A percentile compares a stretch with the other conserved stretches of the same genome.
phyloP scores from a whole-genome alignment of 2,113 vertebrate genomes.

The Nothoprocta perdicaria region DNA sequence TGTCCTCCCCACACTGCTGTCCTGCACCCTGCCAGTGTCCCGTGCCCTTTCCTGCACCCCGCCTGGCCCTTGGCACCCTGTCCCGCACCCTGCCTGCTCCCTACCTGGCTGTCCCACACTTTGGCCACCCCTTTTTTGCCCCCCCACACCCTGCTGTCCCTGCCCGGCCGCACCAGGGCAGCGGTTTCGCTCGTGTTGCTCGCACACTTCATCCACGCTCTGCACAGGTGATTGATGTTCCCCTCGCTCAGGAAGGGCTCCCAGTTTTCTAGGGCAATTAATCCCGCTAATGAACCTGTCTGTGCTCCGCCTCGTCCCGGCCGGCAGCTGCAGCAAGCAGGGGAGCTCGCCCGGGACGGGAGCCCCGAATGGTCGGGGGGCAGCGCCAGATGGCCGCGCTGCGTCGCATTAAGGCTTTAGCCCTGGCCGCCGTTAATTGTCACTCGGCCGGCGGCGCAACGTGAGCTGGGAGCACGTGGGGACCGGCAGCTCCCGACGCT shows the following conservation, averaged over 20 bases:
- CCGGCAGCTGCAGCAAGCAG: too few relatives aligned
- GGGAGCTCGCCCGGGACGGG: too few relatives aligned
- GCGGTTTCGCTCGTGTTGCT: too few relatives aligned
- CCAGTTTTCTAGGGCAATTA: too few relatives aligned
- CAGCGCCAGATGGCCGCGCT: background rate
- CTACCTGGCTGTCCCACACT: background rate
- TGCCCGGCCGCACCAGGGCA: too few relatives aligned
- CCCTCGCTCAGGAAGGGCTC: rapidly evolving
- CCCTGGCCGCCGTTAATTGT: background rate
- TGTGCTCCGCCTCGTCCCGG: too few relatives aligned
- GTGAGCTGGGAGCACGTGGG: background rate
- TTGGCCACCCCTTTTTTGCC: background rate
- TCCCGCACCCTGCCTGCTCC: background rate
- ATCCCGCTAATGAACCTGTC: too few relatives aligned
- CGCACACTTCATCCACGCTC: too few relatives aligned
- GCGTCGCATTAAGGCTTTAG: background rate
- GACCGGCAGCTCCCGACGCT: background rate
- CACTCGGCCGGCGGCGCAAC: background rate
- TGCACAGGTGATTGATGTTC: rapidly evolving
- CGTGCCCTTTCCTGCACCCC: too few relatives aligned
- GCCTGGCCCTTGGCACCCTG: too few relatives aligned
- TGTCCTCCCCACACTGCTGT: too few relatives aligned
- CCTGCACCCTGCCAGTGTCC: background rate
- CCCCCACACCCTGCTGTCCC: too few relatives aligned
- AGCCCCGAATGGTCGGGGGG: background rate